Base-by-base conservation (phyloP, 1,140 invertebrate species). In the Zaprionus tsacasi region DNA sequence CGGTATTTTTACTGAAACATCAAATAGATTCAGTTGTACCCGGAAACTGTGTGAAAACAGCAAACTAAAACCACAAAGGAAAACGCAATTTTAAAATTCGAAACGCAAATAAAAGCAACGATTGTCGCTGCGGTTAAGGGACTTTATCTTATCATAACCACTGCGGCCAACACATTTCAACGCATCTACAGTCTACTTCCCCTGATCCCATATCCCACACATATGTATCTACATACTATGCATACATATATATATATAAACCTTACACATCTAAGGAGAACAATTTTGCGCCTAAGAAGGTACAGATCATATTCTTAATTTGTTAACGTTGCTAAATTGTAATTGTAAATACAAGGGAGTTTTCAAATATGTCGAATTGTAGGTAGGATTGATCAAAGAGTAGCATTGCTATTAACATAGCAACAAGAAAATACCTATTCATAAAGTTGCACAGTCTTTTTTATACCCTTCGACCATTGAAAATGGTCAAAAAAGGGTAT, bases 111-210 rank as follows among this genome's bases (percentile, higher is more conserved):
- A 38, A 27, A 50, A 60, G 35, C 45, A 45, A 58, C 56, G 48
- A 67, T 68, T 64, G 13, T 27, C 30, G 64, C 45, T 72, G 64
- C 13, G 63, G 64, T 45, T 60, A 50, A 61, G 66, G 58, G 35
- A 66, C 48, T 74, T 74, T 74, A 74, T 74, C 71, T 74, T 74
- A 74, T 74, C 71, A 52, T 21, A 30, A 21, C 30, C 56, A 60
- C n/a, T 55, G 33, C 48, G 25, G 17, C 4, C 27, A 55, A 59
- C 55, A 43, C 45, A 56, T 54, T 55, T 11, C 17, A 56, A 55
- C 30, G 52, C 60, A 70, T 55, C 56, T 13, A 45, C 56, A 63
- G 36, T 52, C 27, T n/a, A 25, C 6, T 15, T 36, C 61, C 56
- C 27, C 48, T 60, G n/a, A 66, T 50, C 55, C 12, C 36, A 54